Conservation (phyloP, 2,888 invertebrate genomes). For the Parnassius orleans region DNA sequence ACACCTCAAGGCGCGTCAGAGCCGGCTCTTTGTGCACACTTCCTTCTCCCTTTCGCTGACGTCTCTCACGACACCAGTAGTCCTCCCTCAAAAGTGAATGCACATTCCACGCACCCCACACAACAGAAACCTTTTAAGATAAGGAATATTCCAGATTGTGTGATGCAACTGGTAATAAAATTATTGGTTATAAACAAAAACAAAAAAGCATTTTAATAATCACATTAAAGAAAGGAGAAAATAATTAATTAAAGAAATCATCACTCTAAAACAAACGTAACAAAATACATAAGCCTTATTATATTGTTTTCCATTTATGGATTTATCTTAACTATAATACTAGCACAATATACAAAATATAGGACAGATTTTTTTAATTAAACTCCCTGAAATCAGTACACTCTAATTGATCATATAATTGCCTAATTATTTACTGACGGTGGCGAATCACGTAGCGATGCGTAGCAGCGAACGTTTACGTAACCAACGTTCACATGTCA, state of each 20-base stretch:
- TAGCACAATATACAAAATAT: too few relatives aligned
- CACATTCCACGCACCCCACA: constrained; percentile 51
- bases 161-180: not conserved
- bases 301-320: too few relatives aligned
- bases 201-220: too few relatives aligned
- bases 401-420: constrained; percentile 32
- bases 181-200: too few relatives aligned
- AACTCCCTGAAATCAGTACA: constrained; percentile 7
- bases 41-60: constrained; percentile 49
- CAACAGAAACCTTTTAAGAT: constrained; percentile 3
- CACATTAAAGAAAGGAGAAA: too few relatives aligned
- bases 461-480: constrained; percentile 36
- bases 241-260: too few relatives aligned
- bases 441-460: constrained; percentile 29
- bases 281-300: too few relatives aligned
- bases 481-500: constrained; percentile 43
- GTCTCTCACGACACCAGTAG: constrained; percentile 46
- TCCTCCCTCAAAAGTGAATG: constrained; percentile 47
- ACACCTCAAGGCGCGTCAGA: constrained; percentile 49
- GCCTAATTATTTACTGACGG: constrained; percentile 30
- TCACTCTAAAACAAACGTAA: too few relatives aligned
- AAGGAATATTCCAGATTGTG: not conserved
- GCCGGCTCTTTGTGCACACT: constrained; percentile 54
- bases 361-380: too few relatives aligned
- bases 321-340: too few relatives aligned